These are phyloP conservation scores for Lumbricus terrestris DNA, from an alignment of 2,888 invertebrate genomes.

Conservation along the genomic window DNA sequence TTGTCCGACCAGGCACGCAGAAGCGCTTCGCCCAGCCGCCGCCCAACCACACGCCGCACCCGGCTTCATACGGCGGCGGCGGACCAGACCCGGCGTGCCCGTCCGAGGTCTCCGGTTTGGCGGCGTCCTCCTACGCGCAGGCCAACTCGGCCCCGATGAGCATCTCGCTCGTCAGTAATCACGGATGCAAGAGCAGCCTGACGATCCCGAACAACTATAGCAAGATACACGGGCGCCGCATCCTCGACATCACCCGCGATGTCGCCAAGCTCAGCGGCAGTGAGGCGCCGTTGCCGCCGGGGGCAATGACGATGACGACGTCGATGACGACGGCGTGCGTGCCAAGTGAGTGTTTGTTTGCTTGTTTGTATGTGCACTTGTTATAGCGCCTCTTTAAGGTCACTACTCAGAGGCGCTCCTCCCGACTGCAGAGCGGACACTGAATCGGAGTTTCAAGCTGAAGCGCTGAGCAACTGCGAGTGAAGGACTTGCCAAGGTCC, in stretches of 20 bases:
- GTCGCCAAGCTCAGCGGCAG: background rate
- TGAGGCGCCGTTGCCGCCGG: background rate
- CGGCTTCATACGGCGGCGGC: background rate
- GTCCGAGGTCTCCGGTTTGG: background rate
- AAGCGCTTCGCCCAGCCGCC: background rate
- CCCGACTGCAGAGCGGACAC: no score
- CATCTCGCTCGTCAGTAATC: conserved; percentile 32
- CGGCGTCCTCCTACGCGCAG: background rate
- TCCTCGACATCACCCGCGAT: background rate
- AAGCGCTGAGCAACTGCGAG: no score
- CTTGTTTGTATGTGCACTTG: no score
- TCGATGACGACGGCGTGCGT: background rate
- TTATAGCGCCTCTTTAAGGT: no score
- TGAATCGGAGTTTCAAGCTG: no score
- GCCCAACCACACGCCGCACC: background rate
- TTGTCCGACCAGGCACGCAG: background rate
- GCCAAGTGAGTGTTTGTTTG: no score
- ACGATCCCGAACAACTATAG: conserved; percentile 31
- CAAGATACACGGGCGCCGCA: conserved; percentile 20
- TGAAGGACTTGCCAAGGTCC: no score
- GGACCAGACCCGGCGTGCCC: background rate
- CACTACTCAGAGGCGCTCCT: no score
- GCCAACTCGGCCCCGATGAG: conserved; percentile 30
- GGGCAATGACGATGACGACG: background rate
- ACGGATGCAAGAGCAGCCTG: conserved; percentile 32